phyloP scores from a whole-genome alignment of 2,797 vertebrate genomes.

The Discoglossus pictus region DNA sequence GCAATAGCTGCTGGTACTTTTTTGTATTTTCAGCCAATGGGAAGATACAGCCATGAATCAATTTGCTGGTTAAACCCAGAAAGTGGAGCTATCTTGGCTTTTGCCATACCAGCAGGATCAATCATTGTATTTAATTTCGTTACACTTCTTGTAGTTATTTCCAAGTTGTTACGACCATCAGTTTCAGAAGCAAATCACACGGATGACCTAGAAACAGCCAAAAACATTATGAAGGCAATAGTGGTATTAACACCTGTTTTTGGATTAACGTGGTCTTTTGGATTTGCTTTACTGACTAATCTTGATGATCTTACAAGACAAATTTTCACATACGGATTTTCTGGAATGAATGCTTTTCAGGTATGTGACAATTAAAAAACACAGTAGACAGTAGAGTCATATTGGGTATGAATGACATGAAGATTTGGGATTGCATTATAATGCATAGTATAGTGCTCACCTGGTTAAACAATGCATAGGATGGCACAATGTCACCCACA shows the following conservation, averaged over 20 bases:
- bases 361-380: too few species aligned
- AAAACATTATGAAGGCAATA: slow-evolving; percentile 67
- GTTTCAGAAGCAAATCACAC: slow-evolving; percentile 4
- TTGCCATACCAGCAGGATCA: slow-evolving; percentile 67
- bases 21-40: slow-evolving; percentile 34
- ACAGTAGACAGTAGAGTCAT: too few species aligned
- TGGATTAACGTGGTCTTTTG: slow-evolving; percentile 74
- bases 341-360: slow-evolving; percentile 72
- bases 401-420: neutral
- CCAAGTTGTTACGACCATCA: slow-evolving; percentile 63
- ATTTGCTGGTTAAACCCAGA: slow-evolving; percentile 71
- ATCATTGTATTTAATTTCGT: slow-evolving; percentile 71
- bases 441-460: too few species aligned
- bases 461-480: too few species aligned
- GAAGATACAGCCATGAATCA: slow-evolving; percentile 37
- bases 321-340: slow-evolving; percentile 65
- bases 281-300: slow-evolving; percentile 60
- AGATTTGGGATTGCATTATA: neutral
- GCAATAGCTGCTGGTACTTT: slow-evolving; percentile 63
- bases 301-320: slow-evolving; percentile 35
- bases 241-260: slow-evolving; percentile 74
- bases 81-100: slow-evolving; percentile 55
- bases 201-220: slow-evolving; percentile 60
- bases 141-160: slow-evolving; percentile 69
- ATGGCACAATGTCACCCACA: too few species aligned